A percentile compares a stretch with the other conserved stretches of the same genome.
phyloP scores from a whole-genome alignment of 1,140 invertebrate genomes.

The Reticulitermes speratus region DNA sequence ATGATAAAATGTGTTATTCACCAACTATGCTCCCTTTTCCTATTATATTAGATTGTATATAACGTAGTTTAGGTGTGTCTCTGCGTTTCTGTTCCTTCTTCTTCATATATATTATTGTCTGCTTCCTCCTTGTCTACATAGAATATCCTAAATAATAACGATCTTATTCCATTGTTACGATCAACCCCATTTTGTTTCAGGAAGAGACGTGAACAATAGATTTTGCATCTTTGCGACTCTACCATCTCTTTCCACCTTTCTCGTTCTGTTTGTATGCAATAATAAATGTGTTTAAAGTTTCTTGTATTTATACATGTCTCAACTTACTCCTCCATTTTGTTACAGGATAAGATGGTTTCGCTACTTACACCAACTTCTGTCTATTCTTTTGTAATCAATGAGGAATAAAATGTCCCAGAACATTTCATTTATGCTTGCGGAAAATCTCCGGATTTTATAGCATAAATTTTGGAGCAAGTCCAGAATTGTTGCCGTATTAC shows the following conservation, averaged over 20 bases:
- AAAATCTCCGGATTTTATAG: neutral
- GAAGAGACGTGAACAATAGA: neutral
- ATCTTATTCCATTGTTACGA: constrained; percentile 19
- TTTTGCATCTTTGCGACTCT: neutral
- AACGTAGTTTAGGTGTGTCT: neutral
- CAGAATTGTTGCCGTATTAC: no score
- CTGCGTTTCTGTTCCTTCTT: neutral
- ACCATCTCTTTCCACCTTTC: neutral
- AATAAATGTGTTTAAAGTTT: constrained; percentile 7
- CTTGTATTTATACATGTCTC: neutral
- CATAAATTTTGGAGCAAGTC: neutral
- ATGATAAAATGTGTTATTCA: constrained; percentile 10
- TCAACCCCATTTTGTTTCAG: constrained; percentile 10
- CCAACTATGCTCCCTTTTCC: neutral
- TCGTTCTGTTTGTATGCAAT: neutral
- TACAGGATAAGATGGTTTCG: neutral
- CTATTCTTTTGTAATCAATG: neutral
- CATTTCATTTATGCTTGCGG: neutral
- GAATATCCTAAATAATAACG: neutral
- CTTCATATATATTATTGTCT: constrained; percentile 13
- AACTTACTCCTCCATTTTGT: neutral
- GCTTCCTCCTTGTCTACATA: neutral
- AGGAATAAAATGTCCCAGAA: neutral
- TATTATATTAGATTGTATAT: neutral
- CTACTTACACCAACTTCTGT: neutral